These are phyloP conservation scores for Cisticola juncidis DNA, from an alignment of 2,113 vertebrate genomes.

Conservation along the genomic window DNA sequence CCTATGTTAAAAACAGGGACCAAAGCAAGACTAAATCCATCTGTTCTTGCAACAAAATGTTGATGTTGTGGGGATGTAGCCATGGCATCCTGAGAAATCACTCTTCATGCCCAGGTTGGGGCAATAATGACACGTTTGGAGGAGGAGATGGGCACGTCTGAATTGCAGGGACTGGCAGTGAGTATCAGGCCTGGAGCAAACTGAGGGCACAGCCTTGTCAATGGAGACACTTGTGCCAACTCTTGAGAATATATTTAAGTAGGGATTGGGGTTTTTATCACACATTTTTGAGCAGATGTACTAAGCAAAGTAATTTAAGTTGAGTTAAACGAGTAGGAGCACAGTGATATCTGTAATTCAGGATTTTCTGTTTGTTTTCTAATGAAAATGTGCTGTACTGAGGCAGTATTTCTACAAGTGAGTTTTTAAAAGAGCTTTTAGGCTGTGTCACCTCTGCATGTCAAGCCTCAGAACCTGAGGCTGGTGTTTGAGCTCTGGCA, in stretches of 20 bases:
- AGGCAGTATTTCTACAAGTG: neutral
- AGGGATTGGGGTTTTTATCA: neutral
- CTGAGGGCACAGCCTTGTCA: neutral
- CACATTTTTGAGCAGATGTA: neutral
- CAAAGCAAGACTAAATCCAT: neutral
- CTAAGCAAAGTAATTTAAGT: neutral
- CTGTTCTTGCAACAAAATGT: neutral
- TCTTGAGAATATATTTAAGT: neutral
- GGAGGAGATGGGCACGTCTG: neutral
- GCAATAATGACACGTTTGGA: neutral
- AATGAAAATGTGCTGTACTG: neutral
- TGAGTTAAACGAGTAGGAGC: neutral
- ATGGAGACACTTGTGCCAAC: neutral
- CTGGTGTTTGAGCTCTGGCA: neutral
- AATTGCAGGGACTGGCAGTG: neutral
- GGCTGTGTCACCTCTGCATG: fast-evolving
- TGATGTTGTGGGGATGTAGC: neutral
- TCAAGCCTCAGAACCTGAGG: neutral
- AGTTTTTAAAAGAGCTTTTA: neutral
- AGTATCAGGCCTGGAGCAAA: neutral
- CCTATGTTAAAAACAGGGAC: neutral
- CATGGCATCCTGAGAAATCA: fast-evolving
- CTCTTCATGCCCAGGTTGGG: fast-evolving
- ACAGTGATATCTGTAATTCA: neutral
- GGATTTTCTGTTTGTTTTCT: neutral